Conservation (phyloP, 2,888 invertebrate species). For the Andrena bucephala region DNA sequence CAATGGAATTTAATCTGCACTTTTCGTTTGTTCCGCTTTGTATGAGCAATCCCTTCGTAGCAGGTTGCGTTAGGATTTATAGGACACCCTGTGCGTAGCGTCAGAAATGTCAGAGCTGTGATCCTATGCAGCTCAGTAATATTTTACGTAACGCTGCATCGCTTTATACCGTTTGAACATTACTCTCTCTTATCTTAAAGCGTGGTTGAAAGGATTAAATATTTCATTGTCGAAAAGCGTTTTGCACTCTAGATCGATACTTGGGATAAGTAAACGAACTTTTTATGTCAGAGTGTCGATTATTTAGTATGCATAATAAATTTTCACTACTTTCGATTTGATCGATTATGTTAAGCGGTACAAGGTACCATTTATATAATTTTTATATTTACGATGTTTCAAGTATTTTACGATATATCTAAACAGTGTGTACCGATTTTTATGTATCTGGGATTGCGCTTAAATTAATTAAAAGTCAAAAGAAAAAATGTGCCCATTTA, state of each 20-base stretch:
- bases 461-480: no score
- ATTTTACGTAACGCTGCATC: conserved; percentile 26
- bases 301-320: no score
- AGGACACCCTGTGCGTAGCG: conserved; percentile 22
- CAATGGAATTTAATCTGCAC: no score
- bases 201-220: conserved; percentile 2
- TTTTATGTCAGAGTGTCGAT: neutral
- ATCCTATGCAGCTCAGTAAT: conserved; percentile 35
- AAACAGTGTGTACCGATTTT: no score
- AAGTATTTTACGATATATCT: no score
- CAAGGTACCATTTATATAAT: neutral
- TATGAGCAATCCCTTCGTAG: no score
- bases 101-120: conserved; percentile 43
- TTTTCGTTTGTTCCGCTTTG: no score
- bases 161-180: conserved; percentile 6
- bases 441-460: no score
- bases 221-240: conserved; percentile 1
- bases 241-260: neutral
- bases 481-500: no score
- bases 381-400: no score
- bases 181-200: conserved; percentile 6
- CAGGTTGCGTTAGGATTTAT: no score
- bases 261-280: neutral
- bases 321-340: neutral
- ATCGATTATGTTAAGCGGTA: neutral